Evolutionary conservation across 2,113 vertebrate species (phyloP).

Genomic region (Excalfactoria chinensis): DNA sequence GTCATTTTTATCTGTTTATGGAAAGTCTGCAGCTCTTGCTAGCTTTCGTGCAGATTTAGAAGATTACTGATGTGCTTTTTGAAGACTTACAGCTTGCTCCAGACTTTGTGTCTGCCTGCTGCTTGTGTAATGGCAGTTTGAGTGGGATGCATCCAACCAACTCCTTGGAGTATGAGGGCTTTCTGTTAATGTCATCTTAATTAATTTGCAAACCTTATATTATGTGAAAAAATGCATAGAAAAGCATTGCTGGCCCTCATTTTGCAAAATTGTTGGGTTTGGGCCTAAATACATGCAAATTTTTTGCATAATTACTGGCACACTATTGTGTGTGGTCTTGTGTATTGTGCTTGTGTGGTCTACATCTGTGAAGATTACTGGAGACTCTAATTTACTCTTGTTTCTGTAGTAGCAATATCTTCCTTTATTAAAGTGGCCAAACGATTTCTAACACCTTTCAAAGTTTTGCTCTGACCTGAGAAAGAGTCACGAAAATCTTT

Average conservation of each 20-base stretch:
- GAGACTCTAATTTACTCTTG: neutral
- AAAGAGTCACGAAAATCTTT: neutral
- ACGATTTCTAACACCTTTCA: neutral
- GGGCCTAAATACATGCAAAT: neutral
- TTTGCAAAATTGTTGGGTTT: neutral
- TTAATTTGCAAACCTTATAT: neutral
- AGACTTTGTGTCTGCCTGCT: neutral
- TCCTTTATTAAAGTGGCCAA: neutral
- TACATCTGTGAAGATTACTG: neutral
- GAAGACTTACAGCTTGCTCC: neutral
- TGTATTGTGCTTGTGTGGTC: neutral
- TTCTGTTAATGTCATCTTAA: neutral
- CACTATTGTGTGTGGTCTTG: neutral
- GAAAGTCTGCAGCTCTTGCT: neutral
- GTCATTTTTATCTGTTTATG: neutral
- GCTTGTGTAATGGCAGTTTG: neutral
- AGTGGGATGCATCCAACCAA: neutral
- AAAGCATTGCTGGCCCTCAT: neutral
- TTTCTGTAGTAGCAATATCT: neutral
- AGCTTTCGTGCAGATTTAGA: neutral
- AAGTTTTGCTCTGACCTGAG: neutral
- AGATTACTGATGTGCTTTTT: neutral
- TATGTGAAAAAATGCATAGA: neutral
- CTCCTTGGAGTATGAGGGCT: neutral
- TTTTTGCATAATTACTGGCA: neutral